Percentiles rank a stretch among this genome's conserved stretches.
phyloP scores from a whole-genome alignment of 23 tunicate species.

The Corella eumyota region DNA sequence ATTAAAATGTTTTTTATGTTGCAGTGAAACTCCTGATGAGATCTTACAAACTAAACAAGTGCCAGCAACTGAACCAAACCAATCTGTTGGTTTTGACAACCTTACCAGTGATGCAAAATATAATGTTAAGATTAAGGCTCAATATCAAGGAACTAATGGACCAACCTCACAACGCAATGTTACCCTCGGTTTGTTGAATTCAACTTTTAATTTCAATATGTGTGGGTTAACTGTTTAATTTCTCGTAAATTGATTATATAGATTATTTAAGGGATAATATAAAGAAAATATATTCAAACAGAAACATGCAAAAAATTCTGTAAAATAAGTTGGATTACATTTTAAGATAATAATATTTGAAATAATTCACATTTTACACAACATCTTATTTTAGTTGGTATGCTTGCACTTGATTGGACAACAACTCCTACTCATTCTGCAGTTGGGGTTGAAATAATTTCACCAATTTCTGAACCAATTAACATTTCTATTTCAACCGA shows the following conservation, averaged over 20 bases:
- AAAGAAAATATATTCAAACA: too few species aligned
- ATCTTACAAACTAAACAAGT: neutral
- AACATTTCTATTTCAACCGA: neutral
- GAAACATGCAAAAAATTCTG: too few species aligned
- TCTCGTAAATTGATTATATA: too few species aligned
- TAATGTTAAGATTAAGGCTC: neutral
- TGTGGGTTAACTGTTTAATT: too few species aligned
- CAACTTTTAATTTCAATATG: too few species aligned
- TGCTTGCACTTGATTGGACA: conserved; percentile 2
- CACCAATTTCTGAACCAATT: neutral
- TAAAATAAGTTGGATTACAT: too few species aligned
- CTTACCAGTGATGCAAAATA: neutral
- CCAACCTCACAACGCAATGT: conserved; percentile 1
- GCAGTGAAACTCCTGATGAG: neutral
- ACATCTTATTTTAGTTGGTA: conserved; percentile 1
- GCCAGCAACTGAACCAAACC: neutral
- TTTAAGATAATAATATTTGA: too few species aligned
- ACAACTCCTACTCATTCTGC: neutral
- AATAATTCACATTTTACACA: too few species aligned
- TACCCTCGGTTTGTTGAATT: too few species aligned
- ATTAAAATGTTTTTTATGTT: neutral
- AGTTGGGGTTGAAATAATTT: neutral
- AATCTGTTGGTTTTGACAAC: neutral
- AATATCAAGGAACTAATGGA: neutral
- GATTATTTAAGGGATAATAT: too few species aligned